Base-by-base conservation (phyloP, 2,888 invertebrate genomes). In the Lithophane ornitopus region DNA sequence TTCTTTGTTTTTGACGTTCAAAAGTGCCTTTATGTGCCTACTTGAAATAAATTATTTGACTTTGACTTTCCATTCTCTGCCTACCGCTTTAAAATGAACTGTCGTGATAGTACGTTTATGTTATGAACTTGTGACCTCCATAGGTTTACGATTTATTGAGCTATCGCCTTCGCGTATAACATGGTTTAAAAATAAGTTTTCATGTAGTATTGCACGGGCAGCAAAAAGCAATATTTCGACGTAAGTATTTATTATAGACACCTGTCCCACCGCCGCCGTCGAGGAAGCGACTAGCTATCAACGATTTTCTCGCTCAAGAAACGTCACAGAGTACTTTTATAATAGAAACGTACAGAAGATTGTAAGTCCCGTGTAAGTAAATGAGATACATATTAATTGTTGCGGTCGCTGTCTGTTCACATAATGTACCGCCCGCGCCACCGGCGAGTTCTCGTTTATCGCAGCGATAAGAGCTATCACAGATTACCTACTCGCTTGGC, bases 181-280 rank as follows among this genome's bases (percentile, higher is more conserved):
- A 22, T 39, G 46, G 7, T 52, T 52, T 71, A 4, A 26, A 71
- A 71, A 59, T 28, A 16, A 12, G 28, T 74, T 41, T 46, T 46
- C 22, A 59, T 14, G n/a, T 49, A 46, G 11, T 7, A 74, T 22
- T 76, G 62, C 59, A 41, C 3, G 14, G 11, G 2, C 28, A 76
- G 76, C 74, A 61, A 49, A 74, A 41, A 49, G 0, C 28, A 41
- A 44, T 73, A 19, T 26, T 44, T 22, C n/a, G 22, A 61, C 12
- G 14, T 61, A 59, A 9, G 3, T 22, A 52, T 22, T 26, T 11
- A 16, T 39, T 39, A 19, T 52, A 66, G 49, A 49, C 28, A 16
- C 7, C 28, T 9, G 28, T 28, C 28, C 28, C 66, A 66, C 9
- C 12, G 66, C 26, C 19, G 41, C 26, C 1, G 26, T 8, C 14